phyloP scores from a whole-genome alignment of 1,140 invertebrate genomes.

The Drosophila lacteicornis region DNA sequence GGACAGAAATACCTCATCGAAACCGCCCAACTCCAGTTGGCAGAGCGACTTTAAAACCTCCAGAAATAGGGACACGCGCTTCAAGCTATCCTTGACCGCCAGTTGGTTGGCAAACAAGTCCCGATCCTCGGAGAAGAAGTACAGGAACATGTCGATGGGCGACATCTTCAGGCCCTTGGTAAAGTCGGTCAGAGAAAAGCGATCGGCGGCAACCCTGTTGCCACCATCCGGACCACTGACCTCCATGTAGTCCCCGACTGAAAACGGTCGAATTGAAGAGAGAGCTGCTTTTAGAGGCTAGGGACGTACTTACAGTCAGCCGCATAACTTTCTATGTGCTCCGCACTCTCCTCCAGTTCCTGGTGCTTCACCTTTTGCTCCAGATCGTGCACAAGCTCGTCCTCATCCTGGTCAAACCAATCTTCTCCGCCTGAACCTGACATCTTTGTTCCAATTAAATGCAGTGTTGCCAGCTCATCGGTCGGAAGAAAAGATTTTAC shows the following conservation, averaged over 20 bases:
- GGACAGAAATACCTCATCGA: conserved; percentile 40
- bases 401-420: conserved; percentile 79
- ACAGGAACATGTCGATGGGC: conserved; percentile 76
- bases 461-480: too few relatives aligned
- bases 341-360: conserved; percentile 24
- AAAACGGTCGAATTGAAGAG: not conserved
- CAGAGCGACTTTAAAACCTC: conserved; percentile 85
- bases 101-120: conserved; percentile 68
- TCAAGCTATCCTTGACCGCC: conserved; percentile 48
- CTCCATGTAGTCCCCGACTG: conserved; percentile 21
- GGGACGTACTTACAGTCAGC: conserved; percentile 6
- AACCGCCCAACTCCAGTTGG: conserved; percentile 85
- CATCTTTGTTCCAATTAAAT: conserved; percentile 14
- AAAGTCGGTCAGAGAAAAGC: conserved; percentile 51
- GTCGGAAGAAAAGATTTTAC: too few relatives aligned
- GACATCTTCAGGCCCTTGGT: conserved; percentile 33
- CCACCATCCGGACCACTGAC: not conserved
- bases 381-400: conserved; percentile 56
- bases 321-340: conserved; percentile 30
- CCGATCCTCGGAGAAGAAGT: conserved; percentile 67
- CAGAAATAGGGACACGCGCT: conserved; percentile 63
- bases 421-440: conserved; percentile 71
- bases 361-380: conserved; percentile 44
- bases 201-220: not conserved
- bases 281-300: not conserved